Evolutionary conservation across 2,113 vertebrate genomes (phyloP).

Genomic region (Neogobius melanostomus): DNA sequence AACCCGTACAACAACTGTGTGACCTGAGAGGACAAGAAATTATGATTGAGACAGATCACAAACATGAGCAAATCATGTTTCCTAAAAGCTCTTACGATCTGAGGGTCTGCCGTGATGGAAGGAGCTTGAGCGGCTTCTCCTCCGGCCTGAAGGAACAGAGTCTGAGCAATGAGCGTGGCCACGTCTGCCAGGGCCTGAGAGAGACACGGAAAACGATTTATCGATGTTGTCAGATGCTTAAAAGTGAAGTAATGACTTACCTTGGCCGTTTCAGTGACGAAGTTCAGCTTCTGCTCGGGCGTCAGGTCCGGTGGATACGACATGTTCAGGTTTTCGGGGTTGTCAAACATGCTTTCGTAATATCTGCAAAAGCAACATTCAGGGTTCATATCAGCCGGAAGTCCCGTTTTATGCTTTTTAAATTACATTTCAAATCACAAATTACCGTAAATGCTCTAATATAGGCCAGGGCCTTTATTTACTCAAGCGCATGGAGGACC

Average conservation of each 20-base stretch:
- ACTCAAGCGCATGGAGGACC: too few relatives aligned
- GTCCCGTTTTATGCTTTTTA: too few relatives aligned
- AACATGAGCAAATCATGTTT: too few relatives aligned
- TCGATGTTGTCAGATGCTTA: too few relatives aligned
- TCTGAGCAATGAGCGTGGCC: slow-evolving; percentile 83
- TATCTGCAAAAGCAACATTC: slow-evolving; percentile 73
- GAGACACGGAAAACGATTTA: background rate
- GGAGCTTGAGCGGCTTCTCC: slow-evolving; percentile 53
- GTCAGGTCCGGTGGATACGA: slow-evolving; percentile 79
- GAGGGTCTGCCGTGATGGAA: slow-evolving; percentile 78
- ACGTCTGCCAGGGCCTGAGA: slow-evolving; percentile 83
- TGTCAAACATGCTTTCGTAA: slow-evolving; percentile 91
- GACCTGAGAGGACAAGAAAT: slow-evolving; percentile 73
- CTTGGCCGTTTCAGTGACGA: slow-evolving; percentile 82
- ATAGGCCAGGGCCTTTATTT: too few relatives aligned
- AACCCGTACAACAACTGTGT: slow-evolving; percentile 87
- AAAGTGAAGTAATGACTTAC: slow-evolving; percentile 56
- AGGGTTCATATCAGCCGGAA: too few relatives aligned
- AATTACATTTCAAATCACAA: too few relatives aligned
- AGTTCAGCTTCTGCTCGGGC: slow-evolving; percentile 83
- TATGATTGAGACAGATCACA: too few relatives aligned
- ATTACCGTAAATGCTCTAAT: too few relatives aligned
- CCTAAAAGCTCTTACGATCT: slow-evolving; percentile 72
- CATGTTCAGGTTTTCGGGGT: slow-evolving; percentile 78
- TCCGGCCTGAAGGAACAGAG: slow-evolving; percentile 85